phyloP scores from a whole-genome alignment of 2,113 vertebrate species.

The Ctenomys sociabilis region DNA sequence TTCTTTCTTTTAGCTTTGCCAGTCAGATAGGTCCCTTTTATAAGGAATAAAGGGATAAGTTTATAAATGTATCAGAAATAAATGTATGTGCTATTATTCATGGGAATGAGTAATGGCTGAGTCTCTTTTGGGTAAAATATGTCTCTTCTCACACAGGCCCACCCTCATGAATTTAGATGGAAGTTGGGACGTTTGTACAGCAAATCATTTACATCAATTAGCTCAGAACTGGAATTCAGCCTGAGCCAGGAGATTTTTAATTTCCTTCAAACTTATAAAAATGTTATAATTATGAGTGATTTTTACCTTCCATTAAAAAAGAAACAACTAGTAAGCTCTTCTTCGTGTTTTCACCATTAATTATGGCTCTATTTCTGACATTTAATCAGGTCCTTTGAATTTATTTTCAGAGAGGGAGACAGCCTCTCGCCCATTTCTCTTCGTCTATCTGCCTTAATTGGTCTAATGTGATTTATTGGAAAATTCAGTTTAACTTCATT shows the following conservation, averaged over 20 bases:
- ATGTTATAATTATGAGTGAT: background rate
- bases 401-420: background rate
- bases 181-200: background rate
- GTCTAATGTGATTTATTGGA: background rate
- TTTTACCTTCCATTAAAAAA: background rate
- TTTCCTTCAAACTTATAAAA: background rate
- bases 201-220: background rate
- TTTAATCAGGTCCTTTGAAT: background rate
- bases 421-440: background rate
- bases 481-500: slow-evolving; percentile 8
- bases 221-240: background rate
- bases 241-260: background rate
- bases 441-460: background rate
- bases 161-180: background rate
- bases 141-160: background rate
- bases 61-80: background rate
- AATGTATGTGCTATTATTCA: too few species aligned
- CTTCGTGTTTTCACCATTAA: background rate
- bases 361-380: slow-evolving; percentile 23
- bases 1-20: background rate
- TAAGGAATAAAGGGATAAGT: background rate
- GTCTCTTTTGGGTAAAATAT: background rate
- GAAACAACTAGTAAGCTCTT: background rate
- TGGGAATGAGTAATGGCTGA: background rate
- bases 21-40: background rate